phyloP scores from a whole-genome alignment of 1,140 invertebrate species.

The Drosophila chauvacae region DNA sequence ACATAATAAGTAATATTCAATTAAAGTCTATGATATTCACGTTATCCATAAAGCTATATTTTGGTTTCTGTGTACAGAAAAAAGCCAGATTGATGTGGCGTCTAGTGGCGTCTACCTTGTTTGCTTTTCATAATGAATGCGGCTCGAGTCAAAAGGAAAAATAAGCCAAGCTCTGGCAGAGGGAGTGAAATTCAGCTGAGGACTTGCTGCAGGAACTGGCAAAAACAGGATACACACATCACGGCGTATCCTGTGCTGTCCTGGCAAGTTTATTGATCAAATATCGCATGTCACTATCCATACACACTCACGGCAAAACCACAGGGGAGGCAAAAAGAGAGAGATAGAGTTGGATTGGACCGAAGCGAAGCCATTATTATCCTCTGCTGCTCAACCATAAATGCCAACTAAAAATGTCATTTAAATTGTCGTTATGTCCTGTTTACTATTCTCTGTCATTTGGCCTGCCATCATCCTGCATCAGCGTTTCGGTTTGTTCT shows the following conservation, averaged over 20 bases:
- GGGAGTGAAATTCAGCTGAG: conserved; percentile 12
- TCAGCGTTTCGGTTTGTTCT: conserved; percentile 16
- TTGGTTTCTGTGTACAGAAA: not conserved
- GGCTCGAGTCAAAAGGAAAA: conserved; percentile 65
- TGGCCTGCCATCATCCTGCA: conserved; percentile 18
- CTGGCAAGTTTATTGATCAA: conserved; percentile 73
- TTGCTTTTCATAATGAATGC: conserved; percentile 82
- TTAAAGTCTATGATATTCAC: not conserved
- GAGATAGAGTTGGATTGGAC: conserved; percentile 27
- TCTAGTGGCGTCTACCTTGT: conserved; percentile 61
- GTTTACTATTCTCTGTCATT: conserved; percentile 66
- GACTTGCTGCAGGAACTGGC: conserved; percentile 27
- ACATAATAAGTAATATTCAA: not conserved
- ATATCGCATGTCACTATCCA: conserved; percentile 73
- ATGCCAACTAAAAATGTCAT: conserved; percentile 79
- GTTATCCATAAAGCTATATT: not conserved
- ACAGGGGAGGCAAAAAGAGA: conserved; percentile 11
- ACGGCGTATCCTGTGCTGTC: conserved; percentile 25
- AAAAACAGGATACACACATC: conserved; percentile 68
- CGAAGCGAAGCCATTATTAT: conserved; percentile 32
- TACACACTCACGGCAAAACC: conserved; percentile 5
- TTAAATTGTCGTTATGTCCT: conserved; percentile 77
- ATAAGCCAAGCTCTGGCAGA: conserved; percentile 34
- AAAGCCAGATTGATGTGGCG: conserved; percentile 67
- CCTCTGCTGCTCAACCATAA: conserved; percentile 49